Conservation (phyloP, 2,797 vertebrate species). For the Brotula barbata region DNA sequence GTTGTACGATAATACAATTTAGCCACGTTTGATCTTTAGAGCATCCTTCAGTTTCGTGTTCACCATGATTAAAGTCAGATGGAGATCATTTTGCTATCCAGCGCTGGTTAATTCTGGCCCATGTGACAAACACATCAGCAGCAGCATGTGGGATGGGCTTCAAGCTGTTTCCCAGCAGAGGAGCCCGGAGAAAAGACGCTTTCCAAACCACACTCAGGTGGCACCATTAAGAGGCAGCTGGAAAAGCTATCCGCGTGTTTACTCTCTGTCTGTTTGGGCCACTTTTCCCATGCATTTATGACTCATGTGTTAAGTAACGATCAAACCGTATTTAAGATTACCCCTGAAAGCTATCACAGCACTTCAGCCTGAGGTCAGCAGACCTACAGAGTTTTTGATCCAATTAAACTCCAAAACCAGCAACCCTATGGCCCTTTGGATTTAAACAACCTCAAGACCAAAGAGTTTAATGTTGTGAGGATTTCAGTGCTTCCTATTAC, state of each 20-base stretch:
- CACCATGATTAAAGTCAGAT: slow-evolving; percentile 55
- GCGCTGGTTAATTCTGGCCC: slow-evolving; percentile 37
- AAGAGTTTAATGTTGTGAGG: no score
- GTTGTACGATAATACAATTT: slow-evolving; percentile 17
- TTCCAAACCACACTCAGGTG: slow-evolving; percentile 68
- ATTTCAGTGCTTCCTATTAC: no score
- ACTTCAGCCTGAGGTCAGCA: neutral
- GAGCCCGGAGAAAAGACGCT: slow-evolving; percentile 43
- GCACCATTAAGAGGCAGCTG: slow-evolving; percentile 60
- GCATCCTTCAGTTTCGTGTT: slow-evolving; percentile 47
- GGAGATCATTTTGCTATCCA: slow-evolving; percentile 34
- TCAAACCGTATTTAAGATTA: slow-evolving; percentile 29
- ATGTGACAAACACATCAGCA: slow-evolving; percentile 48
- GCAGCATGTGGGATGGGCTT: slow-evolving; percentile 36
- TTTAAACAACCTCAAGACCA: neutral
- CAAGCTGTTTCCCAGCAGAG: slow-evolving; percentile 56
- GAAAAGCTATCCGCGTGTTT: slow-evolving; percentile 56
- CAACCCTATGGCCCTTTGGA: neutral
- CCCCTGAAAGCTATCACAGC: slow-evolving; percentile 18
- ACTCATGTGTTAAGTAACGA: slow-evolving; percentile 40
- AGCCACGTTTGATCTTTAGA: slow-evolving; percentile 40
- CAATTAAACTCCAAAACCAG: neutral
- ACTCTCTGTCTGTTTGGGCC: slow-evolving; percentile 40
- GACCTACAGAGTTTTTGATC: neutral
- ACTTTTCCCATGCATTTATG: slow-evolving; percentile 39